A percentile compares a stretch with the other conserved stretches of the same genome.
These are phyloP conservation scores for Thrips palmi DNA, from an alignment of 1,140 invertebrate species.

Conservation along the genomic window DNA sequence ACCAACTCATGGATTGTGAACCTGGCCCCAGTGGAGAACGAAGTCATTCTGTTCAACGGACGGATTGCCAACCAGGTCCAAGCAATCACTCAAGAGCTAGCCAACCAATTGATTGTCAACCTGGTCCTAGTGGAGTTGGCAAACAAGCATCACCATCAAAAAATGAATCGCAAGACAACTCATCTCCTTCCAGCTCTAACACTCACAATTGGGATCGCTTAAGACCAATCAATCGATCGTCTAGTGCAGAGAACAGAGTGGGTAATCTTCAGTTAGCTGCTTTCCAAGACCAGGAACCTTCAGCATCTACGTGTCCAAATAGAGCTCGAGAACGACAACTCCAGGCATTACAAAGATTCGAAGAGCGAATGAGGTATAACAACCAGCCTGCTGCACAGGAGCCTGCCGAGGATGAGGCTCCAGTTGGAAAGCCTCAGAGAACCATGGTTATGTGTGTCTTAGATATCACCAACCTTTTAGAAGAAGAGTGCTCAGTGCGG, in stretches of 20 bases:
- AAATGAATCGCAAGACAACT: too few species aligned
- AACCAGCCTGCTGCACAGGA: background rate
- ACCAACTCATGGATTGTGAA: background rate
- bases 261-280: slow-evolving; percentile 5
- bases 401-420: slow-evolving; percentile 19
- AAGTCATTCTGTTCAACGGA: background rate
- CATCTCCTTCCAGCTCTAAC: too few species aligned
- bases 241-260: too few species aligned
- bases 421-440: slow-evolving; percentile 17
- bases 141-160: too few species aligned
- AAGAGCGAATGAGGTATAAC: slow-evolving; percentile 27
- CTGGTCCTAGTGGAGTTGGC: slow-evolving; percentile 5
- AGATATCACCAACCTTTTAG: slow-evolving; percentile 53
- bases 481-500: slow-evolving; percentile 37
- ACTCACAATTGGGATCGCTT: too few species aligned
- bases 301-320: too few species aligned
- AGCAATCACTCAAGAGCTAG: background rate
- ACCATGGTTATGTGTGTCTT: slow-evolving; percentile 72
- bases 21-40: background rate
- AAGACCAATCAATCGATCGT: background rate
- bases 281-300: slow-evolving; percentile 5
- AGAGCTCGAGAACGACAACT: slow-evolving; percentile 39
- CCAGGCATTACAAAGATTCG: slow-evolving; percentile 37
- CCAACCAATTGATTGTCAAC: background rate
- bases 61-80: background rate